Conservation (phyloP, 2,888 invertebrate genomes). For the Pterostichus madidus region DNA sequence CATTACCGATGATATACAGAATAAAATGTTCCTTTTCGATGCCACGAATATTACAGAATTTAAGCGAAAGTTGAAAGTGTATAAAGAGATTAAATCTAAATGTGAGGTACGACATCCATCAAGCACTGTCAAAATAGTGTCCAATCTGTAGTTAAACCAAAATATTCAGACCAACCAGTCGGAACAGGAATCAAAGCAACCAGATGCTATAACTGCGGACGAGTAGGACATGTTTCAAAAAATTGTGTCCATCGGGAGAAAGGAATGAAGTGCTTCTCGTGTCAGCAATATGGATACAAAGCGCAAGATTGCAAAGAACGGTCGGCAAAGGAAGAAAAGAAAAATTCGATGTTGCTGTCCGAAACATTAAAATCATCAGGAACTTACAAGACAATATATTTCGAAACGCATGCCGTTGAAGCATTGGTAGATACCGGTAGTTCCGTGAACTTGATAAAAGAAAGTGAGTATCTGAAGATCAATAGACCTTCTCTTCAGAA, state of each 20-base stretch:
- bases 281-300: conserved; percentile 70
- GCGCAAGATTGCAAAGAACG: conserved; percentile 7
- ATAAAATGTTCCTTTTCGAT: conserved; percentile 70
- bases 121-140: no score
- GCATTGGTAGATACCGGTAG: conserved; percentile 67
- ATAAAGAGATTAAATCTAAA: conserved; percentile 67
- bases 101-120: neutral
- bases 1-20: conserved; percentile 70
- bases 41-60: conserved; percentile 68
- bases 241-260: conserved; percentile 68
- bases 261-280: conserved; percentile 72
- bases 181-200: neutral
- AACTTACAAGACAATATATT: conserved; percentile 38
- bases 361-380: conserved; percentile 4
- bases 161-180: neutral
- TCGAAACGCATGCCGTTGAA: neutral
- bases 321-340: no score
- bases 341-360: neutral
- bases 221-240: conserved; percentile 65
- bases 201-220: conserved; percentile 68
- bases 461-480: conserved; percentile 1
- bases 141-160: neutral
- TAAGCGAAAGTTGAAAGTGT: conserved; percentile 68
- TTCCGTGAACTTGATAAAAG: conserved; percentile 54
- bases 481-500: conserved; percentile 34